phyloP scores from a whole-genome alignment of 2,888 invertebrate genomes.

The Micropterix aruncella region DNA sequence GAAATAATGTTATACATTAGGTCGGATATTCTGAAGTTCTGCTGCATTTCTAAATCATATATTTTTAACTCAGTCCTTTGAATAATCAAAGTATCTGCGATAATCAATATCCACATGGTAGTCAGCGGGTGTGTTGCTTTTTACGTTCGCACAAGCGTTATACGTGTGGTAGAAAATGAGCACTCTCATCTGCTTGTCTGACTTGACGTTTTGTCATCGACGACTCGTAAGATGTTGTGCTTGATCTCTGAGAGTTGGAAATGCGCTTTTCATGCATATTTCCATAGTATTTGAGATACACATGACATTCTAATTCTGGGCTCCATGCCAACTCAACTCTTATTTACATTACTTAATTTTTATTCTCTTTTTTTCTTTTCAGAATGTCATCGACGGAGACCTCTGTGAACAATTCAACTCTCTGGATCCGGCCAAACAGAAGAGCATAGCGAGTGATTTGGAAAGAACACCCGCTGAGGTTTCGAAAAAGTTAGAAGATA shows the following conservation, averaged over 20 bases:
- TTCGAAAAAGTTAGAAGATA: slow-evolving; percentile 96
- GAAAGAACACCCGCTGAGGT: slow-evolving; percentile 94
- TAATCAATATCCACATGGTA: too few species aligned
- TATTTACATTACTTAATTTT: too few species aligned
- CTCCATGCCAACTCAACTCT: too few species aligned
- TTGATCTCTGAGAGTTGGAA: slow-evolving; percentile 33
- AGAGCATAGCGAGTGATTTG: slow-evolving; percentile 86
- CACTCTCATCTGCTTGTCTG: slow-evolving; percentile 13
- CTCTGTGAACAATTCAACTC: slow-evolving; percentile 98
- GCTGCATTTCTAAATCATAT: too few species aligned
- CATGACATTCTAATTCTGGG: slow-evolving; percentile 14
- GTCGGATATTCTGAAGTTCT: too few species aligned
- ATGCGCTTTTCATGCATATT: slow-evolving; percentile 15
- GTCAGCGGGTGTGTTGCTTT: slow-evolving; percentile 25
- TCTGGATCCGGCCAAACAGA: slow-evolving; percentile 86
- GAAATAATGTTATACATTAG: too few species aligned
- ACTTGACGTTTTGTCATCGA: slow-evolving; percentile 9
- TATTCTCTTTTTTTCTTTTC: slow-evolving; percentile 30
- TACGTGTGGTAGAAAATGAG: slow-evolving; percentile 29
- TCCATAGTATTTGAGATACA: slow-evolving; percentile 33
- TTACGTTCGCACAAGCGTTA: slow-evolving; percentile 26
- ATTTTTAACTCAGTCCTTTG: too few species aligned
- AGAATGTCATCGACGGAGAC: slow-evolving; percentile 98
- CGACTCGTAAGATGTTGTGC: slow-evolving; percentile 6
- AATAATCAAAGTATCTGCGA: too few species aligned